Percentiles rank a stretch among this genome's conserved stretches.
Conservation (phyloP, 2,113 vertebrate genomes). For the Abramis brama region DNA sequence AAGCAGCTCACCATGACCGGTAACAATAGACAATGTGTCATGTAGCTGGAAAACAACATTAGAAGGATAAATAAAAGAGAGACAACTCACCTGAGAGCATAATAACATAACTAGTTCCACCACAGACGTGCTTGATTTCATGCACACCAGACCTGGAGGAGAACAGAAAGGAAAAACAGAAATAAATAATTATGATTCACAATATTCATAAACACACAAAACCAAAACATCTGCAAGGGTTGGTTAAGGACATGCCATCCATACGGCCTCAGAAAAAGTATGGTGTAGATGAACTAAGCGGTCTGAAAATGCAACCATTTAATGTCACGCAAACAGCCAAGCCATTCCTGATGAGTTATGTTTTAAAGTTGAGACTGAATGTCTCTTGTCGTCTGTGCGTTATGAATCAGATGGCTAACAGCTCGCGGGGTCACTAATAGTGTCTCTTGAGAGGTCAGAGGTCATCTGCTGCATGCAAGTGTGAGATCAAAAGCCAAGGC, state of each 20-base stretch:
- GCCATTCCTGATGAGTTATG: slow-evolving; percentile 22
- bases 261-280: neutral
- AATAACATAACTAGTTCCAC: slow-evolving; percentile 98
- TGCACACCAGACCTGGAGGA: slow-evolving; percentile 90
- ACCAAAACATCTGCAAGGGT: neutral
- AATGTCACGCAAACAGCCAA: neutral
- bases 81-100: slow-evolving; percentile 90
- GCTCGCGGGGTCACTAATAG: slow-evolving; percentile 4
- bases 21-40: neutral
- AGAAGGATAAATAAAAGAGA: neutral
- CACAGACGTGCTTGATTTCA: slow-evolving; percentile 98
- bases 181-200: neutral
- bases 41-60: neutral
- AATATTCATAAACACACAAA: slow-evolving; percentile 10
- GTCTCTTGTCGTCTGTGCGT: neutral
- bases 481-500: slow-evolving; percentile 34
- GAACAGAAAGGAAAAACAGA: slow-evolving; percentile 41
- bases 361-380: neutral
- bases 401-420: neutral
- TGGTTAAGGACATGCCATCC: neutral
- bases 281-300: neutral
- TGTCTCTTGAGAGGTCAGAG: slow-evolving; percentile 32
- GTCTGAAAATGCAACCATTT: neutral
- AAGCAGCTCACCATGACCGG: neutral
- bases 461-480: slow-evolving; percentile 31